Base-by-base conservation (phyloP, 2,888 invertebrate genomes). In the Cataglyphis albicans region DNA sequence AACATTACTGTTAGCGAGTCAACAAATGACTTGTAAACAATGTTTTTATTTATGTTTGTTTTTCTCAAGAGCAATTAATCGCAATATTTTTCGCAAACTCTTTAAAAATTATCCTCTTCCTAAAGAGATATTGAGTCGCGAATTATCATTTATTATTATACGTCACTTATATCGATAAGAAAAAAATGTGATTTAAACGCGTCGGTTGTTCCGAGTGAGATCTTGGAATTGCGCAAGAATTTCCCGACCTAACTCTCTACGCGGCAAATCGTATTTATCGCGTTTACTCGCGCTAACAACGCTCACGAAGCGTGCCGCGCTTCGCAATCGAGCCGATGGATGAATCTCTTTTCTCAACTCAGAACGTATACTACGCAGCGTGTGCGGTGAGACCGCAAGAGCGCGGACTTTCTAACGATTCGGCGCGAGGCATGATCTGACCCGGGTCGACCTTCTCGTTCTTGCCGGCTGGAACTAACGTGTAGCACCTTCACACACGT, bases 401-500 rank as follows among this genome's bases (percentile, higher is more conserved):
- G 81, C 89, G 81, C 89, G 76, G 89, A 92, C 93, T 93, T 93
- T 93, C 93, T 93, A 93, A 93, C 78, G 78, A 80, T 80, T 80
- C 78, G 78, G 78, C 78, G 72, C 78, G 35, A 78, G 59, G 78
- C 93, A 92, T 91, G 91, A 89, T 90, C 90, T 88, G 90, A 90
- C 86, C 91, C 92, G 90, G 91, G 91, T 92, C 92, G 93, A 93
- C 92, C 73, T 41, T 41, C 32, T 32, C 61, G 4, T 91, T 90
- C 88, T 86, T 84, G 78, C 81, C 76, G 86, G 41, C 59, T 86
- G 68, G 83, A 86, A 87, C 87, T 85, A 83, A 82, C 88, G 87
- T 88, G 88, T 88, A 90, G 86, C 89, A 86, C 89, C 88, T 88
- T 89, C 87, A 84, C 88, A 87, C 90, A 85, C 88, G 88, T 86